Evolutionary conservation across 2,113 vertebrate species (phyloP).

Genomic region (Siphamia tubifer): DNA sequence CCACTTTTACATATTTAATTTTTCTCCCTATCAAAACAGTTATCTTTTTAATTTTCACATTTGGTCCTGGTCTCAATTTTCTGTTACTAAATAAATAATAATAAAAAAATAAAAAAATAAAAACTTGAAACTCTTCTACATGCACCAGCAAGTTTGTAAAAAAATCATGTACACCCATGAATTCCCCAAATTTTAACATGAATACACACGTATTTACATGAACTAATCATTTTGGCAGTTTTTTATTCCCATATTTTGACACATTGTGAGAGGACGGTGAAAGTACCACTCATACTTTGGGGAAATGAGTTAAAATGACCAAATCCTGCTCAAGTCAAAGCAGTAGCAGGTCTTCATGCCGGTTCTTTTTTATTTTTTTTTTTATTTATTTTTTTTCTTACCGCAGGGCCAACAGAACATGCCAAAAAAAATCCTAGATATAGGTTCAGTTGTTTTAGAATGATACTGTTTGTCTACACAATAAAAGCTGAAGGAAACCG

Average conservation of each 20-base stretch:
- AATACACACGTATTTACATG: too few species aligned
- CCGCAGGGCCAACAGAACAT: background rate
- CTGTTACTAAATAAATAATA: too few species aligned
- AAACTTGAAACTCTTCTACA: background rate
- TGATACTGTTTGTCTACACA: background rate
- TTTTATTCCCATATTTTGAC: constrained; percentile 1
- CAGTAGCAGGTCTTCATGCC: background rate
- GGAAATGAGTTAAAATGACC: background rate
- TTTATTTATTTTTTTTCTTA: background rate
- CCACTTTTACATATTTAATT: too few species aligned
- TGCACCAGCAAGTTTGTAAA: too few species aligned
- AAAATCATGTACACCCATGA: too few species aligned
- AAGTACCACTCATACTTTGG: background rate
- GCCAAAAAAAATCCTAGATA: background rate
- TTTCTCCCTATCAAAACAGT: too few species aligned
- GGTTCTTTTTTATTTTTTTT: background rate
- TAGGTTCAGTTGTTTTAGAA: background rate
- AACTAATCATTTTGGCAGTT: constrained; percentile 1
- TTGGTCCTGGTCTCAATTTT: too few species aligned
- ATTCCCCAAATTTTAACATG: background rate
- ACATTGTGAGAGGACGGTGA: too few species aligned
- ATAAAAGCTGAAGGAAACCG: background rate
- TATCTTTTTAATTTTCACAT: too few species aligned
- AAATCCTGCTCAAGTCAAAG: constrained; percentile 20
- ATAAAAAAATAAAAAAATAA: too few species aligned